Base-by-base conservation (phyloP, 2,888 invertebrate species). In the Thymelicus sylvestris region DNA sequence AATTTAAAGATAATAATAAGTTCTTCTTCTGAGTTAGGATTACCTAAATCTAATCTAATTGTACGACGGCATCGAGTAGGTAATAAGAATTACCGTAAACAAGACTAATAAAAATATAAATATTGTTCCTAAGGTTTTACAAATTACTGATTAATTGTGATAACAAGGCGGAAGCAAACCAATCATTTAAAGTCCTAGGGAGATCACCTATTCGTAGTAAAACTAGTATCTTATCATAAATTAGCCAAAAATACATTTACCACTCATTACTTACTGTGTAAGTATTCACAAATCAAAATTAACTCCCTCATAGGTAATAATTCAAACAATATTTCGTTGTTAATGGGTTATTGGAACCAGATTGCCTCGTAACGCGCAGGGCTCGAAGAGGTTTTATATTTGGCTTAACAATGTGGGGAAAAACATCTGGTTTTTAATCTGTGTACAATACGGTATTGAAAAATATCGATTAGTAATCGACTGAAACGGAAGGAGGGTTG, bases 331-430 rank as follows among this genome's bases (percentile, higher is more conserved):
- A 74, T 75, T 75, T 77, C 72, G 69, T 61, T 72, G 59, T 73
- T 72, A 75, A 78, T 65, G 66, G 73, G 74, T 76, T 78, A 78
- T 78, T 78, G 76, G 67, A 74, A 76, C 66, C 79, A 78, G 73
- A 75, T 75, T 77, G 74, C 64, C 65, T 66, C 59, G 44, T 64
- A 69, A 69, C 48, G 59, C 48, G 48, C 19, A 50, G 63, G 50
- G 62, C 64, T 61, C 39, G 47, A 68, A 61, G 63, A 63, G 68
- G 69, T 69, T 71, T 70, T 72, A 75, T 65, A 67, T 73, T 73
- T 62, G 74, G 73, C 73, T 71, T 68, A 73, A 71, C 72, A 72
- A 72, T 65, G 57, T 66, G 72, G 65, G 61, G 65, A 72, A 65
- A 62, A 68, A 72, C 72, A 72, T 72, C 69, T 72, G 69, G 61